These are phyloP conservation scores for Aeoliscus strigatus DNA, from an alignment of 2,797 vertebrate species.

Conservation along the genomic window DNA sequence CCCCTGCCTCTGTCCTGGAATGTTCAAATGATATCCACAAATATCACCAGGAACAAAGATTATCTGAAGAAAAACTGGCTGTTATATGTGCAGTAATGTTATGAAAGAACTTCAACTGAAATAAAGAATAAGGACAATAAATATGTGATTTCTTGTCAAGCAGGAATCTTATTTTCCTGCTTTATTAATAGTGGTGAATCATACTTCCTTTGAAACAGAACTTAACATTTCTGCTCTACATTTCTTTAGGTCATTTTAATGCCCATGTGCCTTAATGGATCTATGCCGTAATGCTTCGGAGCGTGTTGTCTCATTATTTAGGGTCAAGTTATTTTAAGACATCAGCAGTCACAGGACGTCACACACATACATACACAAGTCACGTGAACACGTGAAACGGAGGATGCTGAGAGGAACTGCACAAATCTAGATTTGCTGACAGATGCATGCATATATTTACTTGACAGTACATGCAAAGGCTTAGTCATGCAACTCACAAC, in stretches of 20 bases:
- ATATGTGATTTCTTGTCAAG: too few relatives aligned
- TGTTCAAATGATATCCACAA: too few relatives aligned
- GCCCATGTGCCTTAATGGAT: neutral
- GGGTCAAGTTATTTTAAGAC: constrained; percentile 1
- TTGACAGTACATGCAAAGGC: constrained; percentile 43
- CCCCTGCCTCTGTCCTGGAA: too few relatives aligned
- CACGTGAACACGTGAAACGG: constrained; percentile 22
- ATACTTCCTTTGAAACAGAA: neutral
- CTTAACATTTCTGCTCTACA: neutral
- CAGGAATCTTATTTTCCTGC: too few relatives aligned
- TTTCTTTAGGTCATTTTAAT: neutral
- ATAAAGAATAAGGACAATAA: too few relatives aligned
- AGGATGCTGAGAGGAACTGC: constrained; percentile 14
- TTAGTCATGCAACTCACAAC: constrained; percentile 49
- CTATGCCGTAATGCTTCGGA: neutral
- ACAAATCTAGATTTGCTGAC: constrained; percentile 30
- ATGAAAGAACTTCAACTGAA: too few relatives aligned
- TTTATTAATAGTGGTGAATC: too few relatives aligned
- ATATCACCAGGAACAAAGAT: too few relatives aligned
- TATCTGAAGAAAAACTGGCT: too few relatives aligned
- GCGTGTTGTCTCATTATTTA: neutral
- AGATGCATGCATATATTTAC: constrained; percentile 34
- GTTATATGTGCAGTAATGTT: too few relatives aligned
- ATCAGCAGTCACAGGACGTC: neutral
- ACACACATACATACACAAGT: constrained; percentile 5